Conservation (phyloP, 2,888 invertebrate genomes). For the Phrixothrix hirtus region DNA sequence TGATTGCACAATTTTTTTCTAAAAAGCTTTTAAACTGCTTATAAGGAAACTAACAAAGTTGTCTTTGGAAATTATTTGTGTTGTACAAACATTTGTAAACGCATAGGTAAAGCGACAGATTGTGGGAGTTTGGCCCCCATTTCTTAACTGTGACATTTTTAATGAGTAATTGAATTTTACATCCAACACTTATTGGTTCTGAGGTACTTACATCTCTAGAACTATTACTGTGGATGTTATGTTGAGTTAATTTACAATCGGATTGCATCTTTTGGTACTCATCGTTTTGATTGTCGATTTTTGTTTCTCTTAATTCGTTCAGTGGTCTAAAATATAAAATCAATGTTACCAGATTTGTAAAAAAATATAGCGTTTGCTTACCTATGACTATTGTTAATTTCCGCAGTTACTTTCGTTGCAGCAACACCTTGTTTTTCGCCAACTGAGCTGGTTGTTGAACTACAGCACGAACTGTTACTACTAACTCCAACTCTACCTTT, state of each 20-base stretch:
- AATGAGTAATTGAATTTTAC: neutral
- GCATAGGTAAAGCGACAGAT: too few relatives aligned
- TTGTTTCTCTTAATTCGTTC: slow-evolving; percentile 62
- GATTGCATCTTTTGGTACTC: slow-evolving; percentile 46
- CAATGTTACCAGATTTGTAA: neutral
- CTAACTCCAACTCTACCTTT: slow-evolving; percentile 58
- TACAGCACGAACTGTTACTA: slow-evolving; percentile 59
- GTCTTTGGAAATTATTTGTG: too few relatives aligned
- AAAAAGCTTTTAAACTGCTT: too few relatives aligned
- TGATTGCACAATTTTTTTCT: too few relatives aligned
- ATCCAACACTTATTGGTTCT: neutral
- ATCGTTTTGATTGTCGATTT: slow-evolving; percentile 62
- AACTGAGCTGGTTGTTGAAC: slow-evolving; percentile 61
- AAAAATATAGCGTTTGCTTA: too few relatives aligned
- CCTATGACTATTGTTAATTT: slow-evolving; percentile 37
- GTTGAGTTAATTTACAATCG: slow-evolving; percentile 47
- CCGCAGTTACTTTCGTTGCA: slow-evolving; percentile 47
- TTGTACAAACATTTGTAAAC: too few relatives aligned
- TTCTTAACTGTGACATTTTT: too few relatives aligned
- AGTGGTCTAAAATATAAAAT: slow-evolving; percentile 33
- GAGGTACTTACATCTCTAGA: slow-evolving; percentile 65
- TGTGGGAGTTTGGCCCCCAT: too few relatives aligned
- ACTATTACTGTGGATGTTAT: slow-evolving; percentile 63
- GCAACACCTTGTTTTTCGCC: slow-evolving; percentile 49
- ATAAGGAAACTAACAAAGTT: too few relatives aligned